A percentile compares a stretch with the other conserved stretches of the same genome.
phyloP scores from a whole-genome alignment of 2,113 vertebrate species.

The Myrmecobius fasciatus region DNA sequence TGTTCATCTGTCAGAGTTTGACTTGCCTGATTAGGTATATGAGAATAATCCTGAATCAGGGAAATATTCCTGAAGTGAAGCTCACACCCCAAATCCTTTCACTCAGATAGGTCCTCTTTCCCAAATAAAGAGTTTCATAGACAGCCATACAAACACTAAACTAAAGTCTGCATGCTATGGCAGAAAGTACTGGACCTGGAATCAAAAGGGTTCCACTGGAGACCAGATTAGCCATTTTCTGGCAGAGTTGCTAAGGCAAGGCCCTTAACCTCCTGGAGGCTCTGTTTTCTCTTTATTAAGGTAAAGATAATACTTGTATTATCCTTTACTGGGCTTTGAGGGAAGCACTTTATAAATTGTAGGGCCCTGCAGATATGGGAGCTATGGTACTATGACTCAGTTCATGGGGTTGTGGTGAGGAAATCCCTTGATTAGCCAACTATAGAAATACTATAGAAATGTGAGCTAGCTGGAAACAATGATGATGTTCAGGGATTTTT shows the following conservation, averaged over 20 bases:
- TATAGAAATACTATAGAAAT: not conserved
- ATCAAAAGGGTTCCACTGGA: not conserved
- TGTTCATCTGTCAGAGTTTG: not conserved
- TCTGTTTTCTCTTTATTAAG: not conserved
- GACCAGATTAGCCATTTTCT: not conserved
- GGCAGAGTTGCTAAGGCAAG: not conserved
- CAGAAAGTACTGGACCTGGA: not conserved
- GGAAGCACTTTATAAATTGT: not conserved
- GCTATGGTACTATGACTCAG: not conserved
- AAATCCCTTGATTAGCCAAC: not conserved
- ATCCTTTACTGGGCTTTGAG: not conserved
- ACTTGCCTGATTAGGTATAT: not conserved
- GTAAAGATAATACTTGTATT: not conserved
- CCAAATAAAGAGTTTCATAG: slow-evolving; percentile 18
- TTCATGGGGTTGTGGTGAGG: not conserved
- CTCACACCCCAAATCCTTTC: not conserved
- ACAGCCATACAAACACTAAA: not conserved
- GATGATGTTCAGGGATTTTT: not conserved
- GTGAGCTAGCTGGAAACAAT: not conserved
- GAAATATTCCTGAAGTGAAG: too few species aligned
- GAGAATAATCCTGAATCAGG: not conserved
- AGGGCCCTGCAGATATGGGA: not conserved
- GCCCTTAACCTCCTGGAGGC: not conserved
- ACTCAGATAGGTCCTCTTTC: slow-evolving; percentile 19
- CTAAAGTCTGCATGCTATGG: not conserved